Percentiles rank a stretch among this genome's conserved stretches.
phyloP scores from a whole-genome alignment of 1,140 invertebrate species.

The Lepidurus arcticus region DNA sequence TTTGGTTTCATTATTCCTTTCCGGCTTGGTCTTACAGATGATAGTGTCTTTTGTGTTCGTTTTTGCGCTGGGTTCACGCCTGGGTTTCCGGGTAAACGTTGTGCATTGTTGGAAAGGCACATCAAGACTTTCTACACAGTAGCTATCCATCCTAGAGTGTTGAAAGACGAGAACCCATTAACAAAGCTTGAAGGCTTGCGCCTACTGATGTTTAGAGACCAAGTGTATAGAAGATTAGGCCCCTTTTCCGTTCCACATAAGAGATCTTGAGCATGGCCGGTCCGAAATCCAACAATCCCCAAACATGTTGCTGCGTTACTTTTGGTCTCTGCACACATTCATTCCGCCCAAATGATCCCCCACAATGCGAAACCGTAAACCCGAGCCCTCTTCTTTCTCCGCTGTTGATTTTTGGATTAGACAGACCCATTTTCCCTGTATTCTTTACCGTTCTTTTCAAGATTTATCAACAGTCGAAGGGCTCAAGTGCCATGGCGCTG shows the following conservation, averaged over 20 bases:
- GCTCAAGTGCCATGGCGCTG: background rate
- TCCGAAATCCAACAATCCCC: background rate
- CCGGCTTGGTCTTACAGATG: background rate
- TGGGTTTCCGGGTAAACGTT: background rate
- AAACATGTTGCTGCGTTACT: background rate
- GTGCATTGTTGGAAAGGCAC: background rate
- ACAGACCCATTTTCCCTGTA: background rate
- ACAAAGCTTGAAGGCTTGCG: background rate
- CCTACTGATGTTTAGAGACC: background rate
- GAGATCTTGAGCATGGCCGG: background rate
- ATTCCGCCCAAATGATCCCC: background rate
- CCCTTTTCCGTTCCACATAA: background rate
- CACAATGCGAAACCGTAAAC: background rate
- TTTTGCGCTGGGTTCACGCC: background rate
- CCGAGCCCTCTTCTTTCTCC: background rate
- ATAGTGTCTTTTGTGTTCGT: background rate
- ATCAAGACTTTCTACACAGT: background rate
- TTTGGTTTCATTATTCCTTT: background rate
- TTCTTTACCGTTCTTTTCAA: background rate
- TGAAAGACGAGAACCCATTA: background rate
- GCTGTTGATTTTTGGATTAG: background rate
- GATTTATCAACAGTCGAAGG: background rate
- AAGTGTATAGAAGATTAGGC: background rate
- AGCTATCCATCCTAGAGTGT: background rate
- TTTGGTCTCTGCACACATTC: conserved; percentile 4